phyloP scores from a whole-genome alignment of 2,797 vertebrate genomes.

The Sylvia borin region DNA sequence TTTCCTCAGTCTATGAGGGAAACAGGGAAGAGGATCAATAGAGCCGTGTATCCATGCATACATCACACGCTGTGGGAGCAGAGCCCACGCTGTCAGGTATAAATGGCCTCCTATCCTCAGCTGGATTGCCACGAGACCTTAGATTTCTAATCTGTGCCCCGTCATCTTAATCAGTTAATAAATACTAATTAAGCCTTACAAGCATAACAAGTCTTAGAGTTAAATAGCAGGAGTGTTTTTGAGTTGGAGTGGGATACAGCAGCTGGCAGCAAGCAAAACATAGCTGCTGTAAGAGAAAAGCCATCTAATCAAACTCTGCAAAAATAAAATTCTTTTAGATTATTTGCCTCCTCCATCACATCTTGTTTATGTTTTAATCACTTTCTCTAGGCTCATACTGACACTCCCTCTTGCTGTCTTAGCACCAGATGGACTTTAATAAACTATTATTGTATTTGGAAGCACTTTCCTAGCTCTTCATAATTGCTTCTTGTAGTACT shows the following conservation, averaged over 20 bases:
- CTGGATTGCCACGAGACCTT: background rate
- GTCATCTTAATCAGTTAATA: background rate
- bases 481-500: constrained; percentile 1
- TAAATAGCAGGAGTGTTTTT: background rate
- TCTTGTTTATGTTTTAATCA: constrained; percentile 31
- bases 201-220: background rate
- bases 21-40: background rate
- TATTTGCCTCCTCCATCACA: constrained; percentile 11
- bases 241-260: background rate
- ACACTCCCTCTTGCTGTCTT: constrained; percentile 1
- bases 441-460: constrained; percentile 35
- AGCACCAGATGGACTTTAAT: constrained; percentile 15
- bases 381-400: background rate
- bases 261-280: constrained; percentile 20
- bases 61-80: background rate
- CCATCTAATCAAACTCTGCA: background rate
- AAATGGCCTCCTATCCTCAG: background rate
- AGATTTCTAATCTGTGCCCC: background rate
- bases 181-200: background rate
- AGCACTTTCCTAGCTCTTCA: background rate
- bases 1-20: background rate
- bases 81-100: background rate
- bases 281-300: background rate
- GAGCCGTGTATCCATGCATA: background rate
- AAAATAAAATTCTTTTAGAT: background rate